Evolutionary conservation across 1,140 invertebrate genomes (phyloP), one percentile per base, ranked within the genome.

Genomic region (Lasioglossum albipes): DNA sequence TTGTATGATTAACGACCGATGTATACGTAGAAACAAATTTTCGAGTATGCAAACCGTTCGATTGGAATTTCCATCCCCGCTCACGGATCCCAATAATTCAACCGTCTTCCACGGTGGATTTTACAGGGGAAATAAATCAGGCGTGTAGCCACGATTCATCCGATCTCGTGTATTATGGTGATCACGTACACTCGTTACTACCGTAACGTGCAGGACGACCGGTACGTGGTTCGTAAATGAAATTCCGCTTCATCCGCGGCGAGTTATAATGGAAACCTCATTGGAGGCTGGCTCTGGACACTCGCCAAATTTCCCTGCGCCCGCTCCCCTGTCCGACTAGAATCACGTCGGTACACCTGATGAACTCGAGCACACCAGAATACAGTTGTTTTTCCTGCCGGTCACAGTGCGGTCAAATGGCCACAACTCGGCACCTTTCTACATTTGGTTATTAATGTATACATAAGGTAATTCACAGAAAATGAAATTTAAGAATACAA

Each of bases 181-280:
- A 72, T 78, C 75, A 78, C 75, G 75, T 78, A 78, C 57, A 36
- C 75, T 78, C 68, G 75, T 78, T 78, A 78, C 75, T 72, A 78
- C 57, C 42, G 75, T 78, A 78, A 72, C 75, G 75, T 72, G 75
- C 68, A 64, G 42, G 75, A 78, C 68, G 80, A 64, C 75, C 75
- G 45, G 79, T 75, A 75, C 73, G 73, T 70, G 79, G 45, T 57
- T 36, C 57, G 79, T 81, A 65, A 81, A 81, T 81, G 79, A 81
- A 81, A 76, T 76, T 77, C 67, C 68, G 49, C 36, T 69, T 16
- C 52, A 20, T 52, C 31, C 65, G 36, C 36, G 54, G 42, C 16
- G 9, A 27, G 57, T 77, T 61, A 61, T 72, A 78, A 82, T 82
- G 62, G 68, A 72, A 69, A 68, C 52, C 66, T 72, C 27, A 54